Percentiles rank a stretch among this genome's conserved stretches.
Conservation (phyloP, 2,113 vertebrate genomes). For the Gasterosteus nipponicus region DNA sequence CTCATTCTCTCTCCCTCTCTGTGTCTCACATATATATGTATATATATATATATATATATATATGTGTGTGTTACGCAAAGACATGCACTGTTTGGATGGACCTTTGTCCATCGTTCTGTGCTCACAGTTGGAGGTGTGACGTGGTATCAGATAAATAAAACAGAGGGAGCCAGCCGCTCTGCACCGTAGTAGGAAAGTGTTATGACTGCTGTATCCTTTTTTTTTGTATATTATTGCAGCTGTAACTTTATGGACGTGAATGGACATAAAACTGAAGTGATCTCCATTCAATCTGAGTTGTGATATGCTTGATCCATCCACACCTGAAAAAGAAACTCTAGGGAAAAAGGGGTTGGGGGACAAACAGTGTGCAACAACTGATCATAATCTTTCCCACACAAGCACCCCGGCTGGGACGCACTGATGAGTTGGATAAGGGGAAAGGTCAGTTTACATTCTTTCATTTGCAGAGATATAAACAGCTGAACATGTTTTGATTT, state of each 20-base stretch:
- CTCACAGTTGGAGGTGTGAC: not conserved
- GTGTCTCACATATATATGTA: not conserved
- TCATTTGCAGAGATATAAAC: conserved; percentile 59
- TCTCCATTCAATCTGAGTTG: conserved; percentile 36
- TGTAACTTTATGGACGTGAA: not conserved
- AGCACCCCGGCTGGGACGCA: conserved; percentile 53
- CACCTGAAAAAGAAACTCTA: conserved; percentile 17
- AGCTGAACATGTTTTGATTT: conserved; percentile 68
- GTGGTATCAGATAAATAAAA: not conserved
- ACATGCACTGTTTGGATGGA: conserved; percentile 21
- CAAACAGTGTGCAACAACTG: conserved; percentile 25
- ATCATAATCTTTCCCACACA: conserved; percentile 46
- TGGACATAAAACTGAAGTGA: not conserved
- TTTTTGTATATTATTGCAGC: conserved; percentile 3
- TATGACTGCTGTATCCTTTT: not conserved
- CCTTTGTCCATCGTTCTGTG: not conserved
- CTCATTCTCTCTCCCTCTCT: conserved; percentile 1
- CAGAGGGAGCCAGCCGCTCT: not conserved
- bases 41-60: too few relatives aligned
- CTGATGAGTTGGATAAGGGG: conserved; percentile 27
- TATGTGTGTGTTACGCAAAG: conserved; percentile 41
- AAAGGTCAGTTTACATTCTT: conserved; percentile 76
- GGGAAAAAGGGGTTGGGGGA: not conserved
- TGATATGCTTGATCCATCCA: conserved; percentile 7
- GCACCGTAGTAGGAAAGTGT: not conserved